Evolutionary conservation across 2,888 invertebrate genomes (phyloP).

Genomic region (Linnaemya tessellans): DNA sequence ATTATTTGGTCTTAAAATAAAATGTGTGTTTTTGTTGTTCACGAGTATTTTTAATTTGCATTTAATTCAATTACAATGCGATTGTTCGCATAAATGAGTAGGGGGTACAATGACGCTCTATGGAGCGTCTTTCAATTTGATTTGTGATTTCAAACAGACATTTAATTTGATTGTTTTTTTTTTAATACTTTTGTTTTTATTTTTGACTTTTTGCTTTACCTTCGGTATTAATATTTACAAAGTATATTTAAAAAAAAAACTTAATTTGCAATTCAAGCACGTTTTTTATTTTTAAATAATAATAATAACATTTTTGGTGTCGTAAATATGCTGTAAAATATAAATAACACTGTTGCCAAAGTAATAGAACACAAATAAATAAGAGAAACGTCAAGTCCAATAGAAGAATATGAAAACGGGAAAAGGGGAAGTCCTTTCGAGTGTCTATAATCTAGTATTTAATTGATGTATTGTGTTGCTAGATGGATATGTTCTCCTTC

Average conservation of each 20-base stretch:
- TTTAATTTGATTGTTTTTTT: slow-evolving; percentile 34
- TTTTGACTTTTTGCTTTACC: slow-evolving; percentile 51
- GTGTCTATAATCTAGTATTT: too few relatives aligned
- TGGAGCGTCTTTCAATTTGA: slow-evolving; percentile 43
- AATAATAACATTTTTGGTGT: slow-evolving; percentile 16
- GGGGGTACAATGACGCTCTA: slow-evolving; percentile 23
- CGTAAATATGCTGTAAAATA: slow-evolving; percentile 38
- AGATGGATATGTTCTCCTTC: too few relatives aligned
- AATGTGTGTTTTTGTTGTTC: neutral
- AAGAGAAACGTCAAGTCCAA: neutral
- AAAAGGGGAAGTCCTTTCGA: too few relatives aligned
- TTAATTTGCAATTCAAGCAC: slow-evolving; percentile 67
- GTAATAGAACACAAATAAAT: neutral
- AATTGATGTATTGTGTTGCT: too few relatives aligned
- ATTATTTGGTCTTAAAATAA: slow-evolving; percentile 28
- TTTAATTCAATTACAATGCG: slow-evolving; percentile 44
- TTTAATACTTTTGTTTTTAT: slow-evolving; percentile 13
- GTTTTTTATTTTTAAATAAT: slow-evolving; percentile 56
- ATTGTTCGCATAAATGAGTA: slow-evolving; percentile 13
- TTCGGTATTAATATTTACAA: slow-evolving; percentile 54
- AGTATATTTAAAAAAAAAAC: slow-evolving; percentile 13
- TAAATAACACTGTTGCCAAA: slow-evolving; percentile 8
- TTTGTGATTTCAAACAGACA: slow-evolving; percentile 53
- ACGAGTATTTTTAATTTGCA: slow-evolving; percentile 24
- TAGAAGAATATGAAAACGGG: neutral